A percentile compares a stretch with the other conserved stretches of the same genome.
Evolutionary conservation across 2,888 invertebrate species (phyloP).

Genomic region (Cataglyphis rosenhaueri): DNA sequence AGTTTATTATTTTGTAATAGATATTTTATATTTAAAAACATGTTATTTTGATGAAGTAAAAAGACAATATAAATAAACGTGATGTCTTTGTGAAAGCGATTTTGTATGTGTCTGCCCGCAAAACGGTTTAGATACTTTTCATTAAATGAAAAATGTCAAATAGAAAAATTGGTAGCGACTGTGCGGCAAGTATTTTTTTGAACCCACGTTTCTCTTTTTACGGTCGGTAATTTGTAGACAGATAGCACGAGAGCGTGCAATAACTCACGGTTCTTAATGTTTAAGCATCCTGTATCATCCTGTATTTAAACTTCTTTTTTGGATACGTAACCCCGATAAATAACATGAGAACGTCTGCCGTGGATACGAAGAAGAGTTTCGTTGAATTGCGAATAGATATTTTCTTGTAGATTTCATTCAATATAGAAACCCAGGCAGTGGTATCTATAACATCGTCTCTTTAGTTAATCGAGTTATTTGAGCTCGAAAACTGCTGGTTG

Average conservation of each 20-base stretch:
- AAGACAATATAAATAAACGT: not conserved
- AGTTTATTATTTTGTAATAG: not conserved
- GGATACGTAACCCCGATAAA: constrained; percentile 15
- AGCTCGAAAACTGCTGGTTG: not conserved
- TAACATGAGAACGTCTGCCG: constrained; percentile 13
- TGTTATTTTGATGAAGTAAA: not conserved
- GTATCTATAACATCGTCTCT: not conserved
- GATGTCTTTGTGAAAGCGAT: not conserved
- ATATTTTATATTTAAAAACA: not conserved
- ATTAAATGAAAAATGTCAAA: not conserved
- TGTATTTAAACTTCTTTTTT: constrained; percentile 29
- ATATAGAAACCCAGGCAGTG: no score
- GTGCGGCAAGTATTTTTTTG: not conserved
- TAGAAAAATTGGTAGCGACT: constrained; percentile 33
- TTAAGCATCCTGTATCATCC: constrained; percentile 23
- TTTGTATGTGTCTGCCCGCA: not conserved
- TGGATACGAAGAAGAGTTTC: not conserved
- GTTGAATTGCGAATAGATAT: constrained; percentile 13
- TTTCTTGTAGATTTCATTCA: not conserved
- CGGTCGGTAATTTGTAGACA: constrained; percentile 33
- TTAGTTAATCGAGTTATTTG: constrained; percentile 1
- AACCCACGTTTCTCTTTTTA: not conserved
- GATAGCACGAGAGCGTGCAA: constrained; percentile 16
- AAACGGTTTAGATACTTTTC: constrained; percentile 11
- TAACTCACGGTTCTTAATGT: constrained; percentile 43